A percentile compares a stretch with the other conserved stretches of the same genome.
Conservation (phyloP, 2,113 vertebrate species). For the Petrocephalus microphthalmus region DNA sequence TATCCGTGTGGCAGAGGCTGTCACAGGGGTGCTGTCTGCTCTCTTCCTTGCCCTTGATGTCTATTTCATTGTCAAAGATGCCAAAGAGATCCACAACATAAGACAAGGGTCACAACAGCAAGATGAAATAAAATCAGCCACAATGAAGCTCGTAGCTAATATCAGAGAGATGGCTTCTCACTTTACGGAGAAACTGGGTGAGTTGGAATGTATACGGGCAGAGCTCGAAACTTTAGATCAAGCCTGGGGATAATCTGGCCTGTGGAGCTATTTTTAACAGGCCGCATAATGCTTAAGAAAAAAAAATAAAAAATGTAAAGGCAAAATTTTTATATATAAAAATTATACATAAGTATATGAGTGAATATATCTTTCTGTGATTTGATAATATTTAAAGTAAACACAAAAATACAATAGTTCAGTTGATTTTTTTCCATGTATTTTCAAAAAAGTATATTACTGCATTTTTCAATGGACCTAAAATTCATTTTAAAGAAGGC, state of each 20-base stretch:
- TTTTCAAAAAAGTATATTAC: too few relatives aligned
- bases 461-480: too few relatives aligned
- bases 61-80: slow-evolving; percentile 34
- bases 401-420: too few relatives aligned
- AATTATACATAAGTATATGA: too few relatives aligned
- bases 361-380: not conserved
- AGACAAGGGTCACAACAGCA: not conserved
- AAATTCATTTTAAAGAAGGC: too few relatives aligned
- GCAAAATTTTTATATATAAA: not conserved
- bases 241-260: not conserved
- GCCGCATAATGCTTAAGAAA: not conserved
- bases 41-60: slow-evolving; percentile 30
- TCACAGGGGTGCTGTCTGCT: not conserved
- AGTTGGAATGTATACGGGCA: slow-evolving; percentile 7
- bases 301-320: not conserved
- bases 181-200: not conserved
- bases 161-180: slow-evolving; percentile 23
- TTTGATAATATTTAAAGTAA: not conserved
- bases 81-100: slow-evolving; percentile 37
- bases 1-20: not conserved
- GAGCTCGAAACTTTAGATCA: not conserved
- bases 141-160: slow-evolving; percentile 31
- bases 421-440: too few relatives aligned
- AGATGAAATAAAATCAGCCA: slow-evolving; percentile 21
- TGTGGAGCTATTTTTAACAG: not conserved